phyloP scores from a whole-genome alignment of 2,888 invertebrate species.

The Pseudococcus jackbeardsleyi region DNA sequence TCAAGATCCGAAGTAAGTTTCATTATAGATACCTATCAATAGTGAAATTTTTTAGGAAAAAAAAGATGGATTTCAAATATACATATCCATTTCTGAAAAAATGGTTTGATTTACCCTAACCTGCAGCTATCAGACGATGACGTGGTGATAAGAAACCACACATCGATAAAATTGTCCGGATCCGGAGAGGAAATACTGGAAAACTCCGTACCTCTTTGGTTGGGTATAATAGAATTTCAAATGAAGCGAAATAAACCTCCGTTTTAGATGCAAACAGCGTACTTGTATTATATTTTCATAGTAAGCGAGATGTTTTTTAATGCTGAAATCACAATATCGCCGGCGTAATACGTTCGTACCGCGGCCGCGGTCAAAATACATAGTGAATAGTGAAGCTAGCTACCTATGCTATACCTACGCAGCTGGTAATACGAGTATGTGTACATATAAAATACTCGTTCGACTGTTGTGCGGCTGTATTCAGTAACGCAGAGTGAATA shows the following conservation, averaged over 20 bases:
- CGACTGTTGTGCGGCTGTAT: too few relatives aligned
- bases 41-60: too few relatives aligned
- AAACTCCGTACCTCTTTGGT: background rate
- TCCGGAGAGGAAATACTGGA: background rate
- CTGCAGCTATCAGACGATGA: too few relatives aligned
- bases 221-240: slow-evolving; percentile 11
- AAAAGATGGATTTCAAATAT: too few relatives aligned
- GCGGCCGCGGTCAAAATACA: background rate
- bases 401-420: too few relatives aligned
- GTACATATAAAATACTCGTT: too few relatives aligned
- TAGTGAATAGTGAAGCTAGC: background rate
- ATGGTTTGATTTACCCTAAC: background rate
- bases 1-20: too few relatives aligned
- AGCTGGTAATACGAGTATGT: too few relatives aligned
- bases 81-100: background rate
- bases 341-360: background rate
- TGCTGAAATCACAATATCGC: slow-evolving; percentile 3
- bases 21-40: too few relatives aligned
- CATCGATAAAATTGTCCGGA: background rate
- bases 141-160: background rate
- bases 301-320: slow-evolving; percentile 32
- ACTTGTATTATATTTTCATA: slow-evolving; percentile 16
- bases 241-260: slow-evolving; percentile 22
- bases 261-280: slow-evolving; percentile 13
- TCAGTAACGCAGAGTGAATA: too few relatives aligned